Conservation (phyloP, 2,797 vertebrate genomes). For the Echeneis naucrates region DNA sequence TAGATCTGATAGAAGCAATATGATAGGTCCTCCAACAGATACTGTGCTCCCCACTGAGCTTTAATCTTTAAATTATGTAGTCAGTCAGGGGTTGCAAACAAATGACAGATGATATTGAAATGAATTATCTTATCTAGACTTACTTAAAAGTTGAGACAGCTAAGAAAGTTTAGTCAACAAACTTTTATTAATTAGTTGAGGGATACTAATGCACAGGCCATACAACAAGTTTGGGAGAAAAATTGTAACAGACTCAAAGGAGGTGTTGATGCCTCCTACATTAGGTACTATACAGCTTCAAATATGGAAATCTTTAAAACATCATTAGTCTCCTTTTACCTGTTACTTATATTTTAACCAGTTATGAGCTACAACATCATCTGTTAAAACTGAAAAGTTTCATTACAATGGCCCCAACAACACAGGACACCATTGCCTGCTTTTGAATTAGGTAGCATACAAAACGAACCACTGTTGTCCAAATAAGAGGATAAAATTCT, state of each 20-base stretch:
- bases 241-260: constrained; percentile 82
- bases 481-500: constrained; percentile 68
- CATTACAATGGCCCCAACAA: constrained; percentile 60
- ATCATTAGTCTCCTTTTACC: constrained; percentile 74
- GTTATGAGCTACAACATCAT: constrained; percentile 74
- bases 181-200: constrained; percentile 87
- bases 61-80: not conserved
- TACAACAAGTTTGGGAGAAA: constrained; percentile 85
- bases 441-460: constrained; percentile 74
- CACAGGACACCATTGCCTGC: constrained; percentile 60
- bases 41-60: not conserved
- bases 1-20: not conserved
- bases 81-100: no score
- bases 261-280: constrained; percentile 65
- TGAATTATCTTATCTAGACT: not conserved
- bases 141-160: constrained; percentile 19
- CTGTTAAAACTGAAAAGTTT: constrained; percentile 66
- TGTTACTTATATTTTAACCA: constrained; percentile 73
- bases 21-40: not conserved
- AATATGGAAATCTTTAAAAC: constrained; percentile 79
- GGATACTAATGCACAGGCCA: constrained; percentile 88
- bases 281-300: constrained; percentile 81
- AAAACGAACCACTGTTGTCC: constrained; percentile 69
- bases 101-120: not conserved
- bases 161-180: constrained; percentile 81